Base-by-base conservation (phyloP, 2,113 vertebrate species). In the Chaetorhynchus papuensis region DNA sequence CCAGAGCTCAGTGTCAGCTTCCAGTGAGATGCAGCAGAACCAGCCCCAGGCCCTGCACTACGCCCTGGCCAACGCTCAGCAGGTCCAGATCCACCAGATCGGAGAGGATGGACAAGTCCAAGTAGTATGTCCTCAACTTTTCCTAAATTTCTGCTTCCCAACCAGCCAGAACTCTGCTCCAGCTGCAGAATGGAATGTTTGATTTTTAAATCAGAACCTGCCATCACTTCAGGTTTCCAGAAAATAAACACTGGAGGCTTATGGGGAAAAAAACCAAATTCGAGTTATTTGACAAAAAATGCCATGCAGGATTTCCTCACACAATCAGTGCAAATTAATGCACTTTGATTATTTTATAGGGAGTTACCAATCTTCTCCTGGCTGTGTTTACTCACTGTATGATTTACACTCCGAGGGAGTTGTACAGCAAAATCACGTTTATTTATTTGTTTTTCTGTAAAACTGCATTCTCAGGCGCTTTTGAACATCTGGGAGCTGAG, bases 61-160 rank as follows among this genome's bases (percentile, higher is more conserved):
- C 27, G 97, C 99, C 15, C 94, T 99, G 95, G 98, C 99, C 94
- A 99, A 99, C 6, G 98, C 98, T 4, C 99, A 99, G 95, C 98
- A 99, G 95, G 99, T 99, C 87, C 99, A 99, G 98, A 99, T 99
- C 89, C 99, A 99, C 96, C 99, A 99, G 75, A 99, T 99, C 10
- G 98, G 99, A 42, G 99, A 99, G 89, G 99, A 99, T 27, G 99
- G 99, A 33, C 99, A 99, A 97, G 99, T 99, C 54, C 99, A 99
- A 98, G 99, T 99, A 98, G 99, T 99, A 98, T 96, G 99, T 98
- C 66, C 80, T 96, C 89, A 52, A 2, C 22, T 79, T 95, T 82
- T 76, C 60, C 85, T 57, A 11, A 15, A 54, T 15, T 3, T 17
- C 16, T 54, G 7, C 15, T 18, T 18, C 21, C 30, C 7, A 13